Base-by-base conservation (phyloP, 2,888 invertebrate genomes). In the Cylindroiulus punctatus region DNA sequence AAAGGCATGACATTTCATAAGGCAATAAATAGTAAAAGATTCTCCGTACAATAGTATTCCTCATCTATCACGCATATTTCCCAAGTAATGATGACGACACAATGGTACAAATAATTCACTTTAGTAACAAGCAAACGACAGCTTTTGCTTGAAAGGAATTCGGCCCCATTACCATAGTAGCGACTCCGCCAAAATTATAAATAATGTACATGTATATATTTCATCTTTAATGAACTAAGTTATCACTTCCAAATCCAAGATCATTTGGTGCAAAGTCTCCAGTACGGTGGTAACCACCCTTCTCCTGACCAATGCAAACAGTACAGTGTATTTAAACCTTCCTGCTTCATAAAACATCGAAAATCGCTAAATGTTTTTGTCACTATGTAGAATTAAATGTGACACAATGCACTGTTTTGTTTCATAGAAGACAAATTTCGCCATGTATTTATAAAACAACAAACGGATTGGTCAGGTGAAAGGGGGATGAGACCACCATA, bases 301-400 rank as follows among this genome's bases (percentile, higher is more conserved):
- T n/a, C n/a, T n/a, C n/a, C n/a, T n/a, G n/a, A n/a, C n/a, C n/a
- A n/a, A n/a, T n/a, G n/a, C n/a, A n/a, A n/a, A n/a, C n/a, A n/a
- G n/a, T n/a, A n/a, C n/a, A n/a, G n/a, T n/a, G n/a, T n/a, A n/a
- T n/a, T n/a, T n/a, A n/a, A n/a, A n/a, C n/a, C n/a, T n/a, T n/a
- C n/a, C n/a, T n/a, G n/a, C n/a, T n/a, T n/a, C n/a, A n/a, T n/a
- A n/a, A n/a, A n/a, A n/a, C n/a, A n/a, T n/a, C n/a, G n/a, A n/a
- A n/a, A n/a, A n/a, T n/a, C n/a, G n/a, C n/a, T n/a, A n/a, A n/a
- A n/a, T n/a, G n/a, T n/a, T n/a, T n/a, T n/a, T n/a, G n/a, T n/a
- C n/a, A n/a, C n/a, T n/a, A n/a, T n/a, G n/a, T n/a, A 57, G 57
- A 57, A 57, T 57, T 57, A 19, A n/a, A 57, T 57, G 57, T n/a